Evolutionary conservation across 2,888 invertebrate species (phyloP).

Genomic region (Cerastis rubricosa): DNA sequence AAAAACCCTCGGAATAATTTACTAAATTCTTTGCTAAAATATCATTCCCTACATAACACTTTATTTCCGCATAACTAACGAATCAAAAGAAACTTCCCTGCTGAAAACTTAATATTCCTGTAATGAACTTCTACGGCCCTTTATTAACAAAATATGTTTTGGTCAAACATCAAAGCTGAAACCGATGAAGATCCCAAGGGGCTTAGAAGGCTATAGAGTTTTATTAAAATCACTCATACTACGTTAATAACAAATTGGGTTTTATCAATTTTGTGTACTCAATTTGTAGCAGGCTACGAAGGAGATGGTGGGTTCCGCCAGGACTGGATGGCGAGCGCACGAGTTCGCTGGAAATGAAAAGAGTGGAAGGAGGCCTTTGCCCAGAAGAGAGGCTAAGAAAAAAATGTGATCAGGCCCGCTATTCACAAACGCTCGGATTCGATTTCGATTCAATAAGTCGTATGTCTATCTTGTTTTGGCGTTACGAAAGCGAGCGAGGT

Average conservation of each 20-base stretch:
- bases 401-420: no score
- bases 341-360: neutral
- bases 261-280: neutral
- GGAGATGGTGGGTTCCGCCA: neutral
- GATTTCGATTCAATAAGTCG: no score
- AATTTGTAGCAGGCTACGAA: neutral
- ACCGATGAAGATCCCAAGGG: slow-evolving; percentile 4
- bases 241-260: neutral
- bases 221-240: slow-evolving; percentile 35
- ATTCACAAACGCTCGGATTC: no score
- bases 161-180: slow-evolving; percentile 34
- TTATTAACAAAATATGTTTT: slow-evolving; percentile 19
- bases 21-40: no score
- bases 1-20: no score
- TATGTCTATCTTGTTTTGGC: no score
- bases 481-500: no score
- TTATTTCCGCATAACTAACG: no score
- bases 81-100: no score
- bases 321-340: no score
- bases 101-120: neutral
- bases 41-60: no score
- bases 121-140: neutral
- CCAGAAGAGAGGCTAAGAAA: neutral
- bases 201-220: neutral
- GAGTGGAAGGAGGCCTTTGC: neutral